phyloP scores from a whole-genome alignment of 2,797 vertebrate species.

The Acrossocheilus fasciatus region DNA sequence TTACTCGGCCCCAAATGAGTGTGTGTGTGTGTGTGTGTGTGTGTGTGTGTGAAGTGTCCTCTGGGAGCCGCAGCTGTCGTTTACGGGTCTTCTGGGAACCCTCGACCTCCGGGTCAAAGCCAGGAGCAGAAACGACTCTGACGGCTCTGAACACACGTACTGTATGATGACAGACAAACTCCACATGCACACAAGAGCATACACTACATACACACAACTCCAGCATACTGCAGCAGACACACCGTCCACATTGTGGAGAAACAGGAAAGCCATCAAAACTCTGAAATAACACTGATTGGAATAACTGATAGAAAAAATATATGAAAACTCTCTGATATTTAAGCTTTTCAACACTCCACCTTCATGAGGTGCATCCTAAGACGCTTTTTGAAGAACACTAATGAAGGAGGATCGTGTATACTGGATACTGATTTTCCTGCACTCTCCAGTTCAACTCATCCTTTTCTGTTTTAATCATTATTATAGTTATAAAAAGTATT shows the following conservation, averaged over 20 bases:
- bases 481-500: too few relatives aligned
- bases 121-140: conserved; percentile 71
- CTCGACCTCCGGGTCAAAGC: conserved; percentile 72
- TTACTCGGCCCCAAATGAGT: conserved; percentile 5
- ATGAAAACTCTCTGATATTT: not conserved
- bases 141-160: conserved; percentile 61
- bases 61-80: conserved; percentile 31
- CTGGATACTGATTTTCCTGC: not conserved
- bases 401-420: too few relatives aligned
- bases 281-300: not conserved
- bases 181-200: not conserved
- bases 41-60: conserved; percentile 3
- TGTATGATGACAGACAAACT: conserved; percentile 17
- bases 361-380: not conserved
- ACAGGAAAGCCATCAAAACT: not conserved
- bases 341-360: not conserved
- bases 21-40: conserved; percentile 22
- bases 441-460: not conserved
- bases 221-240: not conserved
- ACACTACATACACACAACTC: not conserved
- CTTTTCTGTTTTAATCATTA: not conserved
- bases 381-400: too few relatives aligned
- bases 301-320: not conserved
- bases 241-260: too few relatives aligned
- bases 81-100: conserved; percentile 60